These are phyloP conservation scores for Belgica antarctica DNA, from an alignment of 2,888 invertebrate genomes.

Conservation along the genomic window DNA sequence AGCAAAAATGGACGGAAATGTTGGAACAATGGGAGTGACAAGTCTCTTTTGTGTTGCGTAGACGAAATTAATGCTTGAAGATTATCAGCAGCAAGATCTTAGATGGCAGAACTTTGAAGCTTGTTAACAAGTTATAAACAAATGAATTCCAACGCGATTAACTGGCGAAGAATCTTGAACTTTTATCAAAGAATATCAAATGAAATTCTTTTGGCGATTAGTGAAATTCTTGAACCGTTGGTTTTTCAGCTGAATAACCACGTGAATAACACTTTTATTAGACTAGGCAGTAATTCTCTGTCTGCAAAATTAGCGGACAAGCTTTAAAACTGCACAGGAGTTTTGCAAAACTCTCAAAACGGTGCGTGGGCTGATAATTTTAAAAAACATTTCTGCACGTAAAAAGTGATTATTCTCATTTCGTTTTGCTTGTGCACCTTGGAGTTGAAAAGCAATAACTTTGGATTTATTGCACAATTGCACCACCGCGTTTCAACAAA, in stretches of 20 bases:
- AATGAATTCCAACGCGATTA: too few relatives aligned
- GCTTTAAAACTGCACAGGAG: constrained; percentile 30
- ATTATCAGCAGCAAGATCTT: not conserved
- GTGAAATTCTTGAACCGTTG: too few relatives aligned
- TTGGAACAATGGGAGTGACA: not conserved
- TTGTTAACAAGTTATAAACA: too few relatives aligned
- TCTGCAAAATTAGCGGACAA: not conserved
- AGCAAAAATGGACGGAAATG: not conserved
- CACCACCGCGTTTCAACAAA: not conserved
- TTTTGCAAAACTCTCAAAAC: not conserved
- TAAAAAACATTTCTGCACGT: constrained; percentile 30
- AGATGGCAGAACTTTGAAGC: too few relatives aligned
- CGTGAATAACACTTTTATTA: not conserved
- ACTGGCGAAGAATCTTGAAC: too few relatives aligned
- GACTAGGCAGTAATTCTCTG: not conserved
- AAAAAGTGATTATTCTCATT: constrained; percentile 29
- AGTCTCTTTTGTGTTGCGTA: not conserved
- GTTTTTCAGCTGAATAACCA: not conserved
- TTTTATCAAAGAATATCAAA: too few relatives aligned
- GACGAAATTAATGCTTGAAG: not conserved
- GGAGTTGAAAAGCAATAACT: constrained; percentile 32
- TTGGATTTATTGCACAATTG: constrained; percentile 22
- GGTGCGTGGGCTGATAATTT: constrained; percentile 34
- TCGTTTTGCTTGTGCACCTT: too few relatives aligned
- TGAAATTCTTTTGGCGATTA: too few relatives aligned